These are phyloP conservation scores for Dipus sagitta DNA, from an alignment of 2,797 vertebrate species.

Conservation along the genomic window DNA sequence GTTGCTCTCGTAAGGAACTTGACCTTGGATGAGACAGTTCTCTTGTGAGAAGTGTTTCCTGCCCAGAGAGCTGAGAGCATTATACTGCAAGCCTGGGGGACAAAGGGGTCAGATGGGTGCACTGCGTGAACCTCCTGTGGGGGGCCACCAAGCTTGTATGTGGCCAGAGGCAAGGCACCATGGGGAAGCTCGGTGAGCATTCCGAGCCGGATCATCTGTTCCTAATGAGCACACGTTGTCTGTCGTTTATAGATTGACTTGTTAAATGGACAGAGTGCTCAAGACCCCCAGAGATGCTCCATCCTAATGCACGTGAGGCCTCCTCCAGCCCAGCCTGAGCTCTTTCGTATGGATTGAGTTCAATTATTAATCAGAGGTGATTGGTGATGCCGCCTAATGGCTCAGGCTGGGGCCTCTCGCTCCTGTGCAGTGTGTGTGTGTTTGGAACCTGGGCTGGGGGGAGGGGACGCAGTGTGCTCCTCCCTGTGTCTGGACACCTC, in stretches of 20 bases:
- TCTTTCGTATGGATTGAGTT: conserved; percentile 75
- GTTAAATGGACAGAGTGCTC: conserved; percentile 74
- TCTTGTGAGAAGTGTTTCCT: not conserved
- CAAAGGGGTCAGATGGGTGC: not conserved
- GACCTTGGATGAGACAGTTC: not conserved
- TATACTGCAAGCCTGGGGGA: not conserved
- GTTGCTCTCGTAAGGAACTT: not conserved
- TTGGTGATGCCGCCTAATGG: conserved; percentile 78
- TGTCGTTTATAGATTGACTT: conserved; percentile 70
- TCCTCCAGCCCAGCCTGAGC: conserved; percentile 64
- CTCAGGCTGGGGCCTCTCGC: not conserved
- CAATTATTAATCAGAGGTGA: conserved; percentile 86
- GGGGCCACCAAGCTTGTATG: not conserved
- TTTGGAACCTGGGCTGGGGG: conserved; percentile 61
- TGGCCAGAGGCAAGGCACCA: not conserved
- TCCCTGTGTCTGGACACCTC: conserved; percentile 60
- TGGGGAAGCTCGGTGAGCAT: not conserved
- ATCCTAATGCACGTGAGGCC: conserved; percentile 63
- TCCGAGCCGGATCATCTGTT: conserved; percentile 21
- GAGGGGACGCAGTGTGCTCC: conserved; percentile 50
- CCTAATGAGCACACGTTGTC: conserved; percentile 44
- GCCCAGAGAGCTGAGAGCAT: not conserved
- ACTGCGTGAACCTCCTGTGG: too few relatives aligned
- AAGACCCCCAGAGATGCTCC: conserved; percentile 57
- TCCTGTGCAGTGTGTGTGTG: conserved; percentile 65